Conservation (phyloP, 2,113 vertebrate genomes). For the Alces alces region DNA sequence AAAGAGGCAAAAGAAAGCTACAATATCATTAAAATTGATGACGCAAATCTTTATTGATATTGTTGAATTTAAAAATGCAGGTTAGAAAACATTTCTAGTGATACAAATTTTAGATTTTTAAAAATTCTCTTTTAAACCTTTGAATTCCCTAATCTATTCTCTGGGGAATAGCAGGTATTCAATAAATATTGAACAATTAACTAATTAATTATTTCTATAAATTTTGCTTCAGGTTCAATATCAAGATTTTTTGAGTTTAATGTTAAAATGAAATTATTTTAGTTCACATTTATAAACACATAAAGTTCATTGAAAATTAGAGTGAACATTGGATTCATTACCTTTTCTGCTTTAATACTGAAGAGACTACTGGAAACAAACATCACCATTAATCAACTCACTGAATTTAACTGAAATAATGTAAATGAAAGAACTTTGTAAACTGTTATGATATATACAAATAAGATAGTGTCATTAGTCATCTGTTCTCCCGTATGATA, state of each 20-base stretch:
- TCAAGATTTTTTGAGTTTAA: neutral
- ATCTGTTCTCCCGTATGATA: conserved; percentile 30
- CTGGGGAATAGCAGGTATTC: neutral
- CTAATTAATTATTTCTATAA: neutral
- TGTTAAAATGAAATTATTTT: neutral
- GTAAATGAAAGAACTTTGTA: conserved; percentile 32
- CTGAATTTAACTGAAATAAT: conserved; percentile 45
- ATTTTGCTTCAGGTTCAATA: neutral
- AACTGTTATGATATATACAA: conserved; percentile 32
- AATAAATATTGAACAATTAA: neutral
- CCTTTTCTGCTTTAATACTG: neutral
- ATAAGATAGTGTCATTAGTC: conserved; percentile 21
- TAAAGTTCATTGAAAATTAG: neutral
- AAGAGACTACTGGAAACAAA: conserved; percentile 19
- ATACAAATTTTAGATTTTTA: neutral
- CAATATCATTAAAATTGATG: neutral
- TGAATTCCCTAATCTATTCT: neutral
- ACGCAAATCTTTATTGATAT: neutral
- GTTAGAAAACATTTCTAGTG: neutral
- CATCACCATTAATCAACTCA: neutral
- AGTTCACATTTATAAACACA: neutral
- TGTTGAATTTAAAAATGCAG: neutral
- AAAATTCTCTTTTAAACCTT: neutral
- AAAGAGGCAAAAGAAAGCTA: neutral
- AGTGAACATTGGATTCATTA: neutral